Conservation (phyloP, 1,140 invertebrate species). For the Drosophila sturtevanti region DNA sequence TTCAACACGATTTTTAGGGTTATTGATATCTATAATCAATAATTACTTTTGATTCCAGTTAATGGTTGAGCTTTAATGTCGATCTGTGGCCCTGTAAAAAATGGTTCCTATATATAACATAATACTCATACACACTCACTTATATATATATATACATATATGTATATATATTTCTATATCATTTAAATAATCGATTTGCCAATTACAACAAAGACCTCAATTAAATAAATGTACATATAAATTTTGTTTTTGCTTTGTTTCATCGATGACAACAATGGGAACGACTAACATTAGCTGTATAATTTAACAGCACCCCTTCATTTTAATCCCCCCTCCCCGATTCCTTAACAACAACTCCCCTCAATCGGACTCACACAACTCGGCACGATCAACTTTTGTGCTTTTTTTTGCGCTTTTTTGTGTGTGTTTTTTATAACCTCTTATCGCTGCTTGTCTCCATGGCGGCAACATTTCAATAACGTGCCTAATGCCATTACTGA, state of each 20-base stretch:
- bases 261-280: constrained; percentile 24
- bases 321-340: constrained; percentile 20
- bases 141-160: too few species aligned
- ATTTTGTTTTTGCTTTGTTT: constrained; percentile 41
- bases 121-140: too few species aligned
- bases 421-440: constrained; percentile 32
- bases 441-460: constrained; percentile 40
- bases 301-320: constrained; percentile 45
- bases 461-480: constrained; percentile 61
- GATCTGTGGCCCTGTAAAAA: not conserved
- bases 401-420: not conserved
- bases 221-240: constrained; percentile 29
- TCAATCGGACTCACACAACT: constrained; percentile 3
- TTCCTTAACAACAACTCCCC: constrained; percentile 1
- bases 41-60: not conserved
- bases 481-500: constrained; percentile 67
- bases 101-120: not conserved
- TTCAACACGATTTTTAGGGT: too few species aligned
- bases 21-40: too few species aligned
- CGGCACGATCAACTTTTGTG: constrained; percentile 34
- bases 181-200: constrained; percentile 4
- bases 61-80: not conserved
- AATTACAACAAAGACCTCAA: constrained; percentile 37
- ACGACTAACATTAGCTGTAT: constrained; percentile 59
- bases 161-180: not conserved